A percentile compares a stretch with the other conserved stretches of the same genome.
phyloP scores from a whole-genome alignment of 2,113 vertebrate genomes.

The Leucosticte australis region DNA sequence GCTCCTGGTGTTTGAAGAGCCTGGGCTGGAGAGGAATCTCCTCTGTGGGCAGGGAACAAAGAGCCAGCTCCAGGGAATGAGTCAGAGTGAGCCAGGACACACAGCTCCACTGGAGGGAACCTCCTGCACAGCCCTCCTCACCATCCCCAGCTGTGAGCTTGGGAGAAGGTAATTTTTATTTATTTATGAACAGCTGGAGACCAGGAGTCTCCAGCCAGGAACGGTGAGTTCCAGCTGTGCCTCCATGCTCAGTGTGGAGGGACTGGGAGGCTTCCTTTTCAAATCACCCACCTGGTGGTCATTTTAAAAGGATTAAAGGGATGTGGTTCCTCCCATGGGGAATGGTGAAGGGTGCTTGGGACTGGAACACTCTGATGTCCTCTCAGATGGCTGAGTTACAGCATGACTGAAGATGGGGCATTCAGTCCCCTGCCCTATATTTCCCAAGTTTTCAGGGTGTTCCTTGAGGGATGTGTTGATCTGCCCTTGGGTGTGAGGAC shows the following conservation, averaged over 20 bases:
- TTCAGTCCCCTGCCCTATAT: background rate
- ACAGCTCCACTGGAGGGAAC: background rate
- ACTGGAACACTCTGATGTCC: fast-evolving
- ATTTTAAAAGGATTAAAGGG: background rate
- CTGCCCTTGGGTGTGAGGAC: background rate
- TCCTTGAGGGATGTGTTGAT: background rate
- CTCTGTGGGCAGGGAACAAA: background rate
- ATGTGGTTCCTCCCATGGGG: background rate
- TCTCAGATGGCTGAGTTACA: background rate
- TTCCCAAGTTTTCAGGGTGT: background rate
- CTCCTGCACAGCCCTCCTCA: background rate
- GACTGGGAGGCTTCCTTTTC: background rate
- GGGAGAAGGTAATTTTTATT: background rate
- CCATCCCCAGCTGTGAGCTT: fast-evolving
- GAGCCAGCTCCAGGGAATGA: background rate
- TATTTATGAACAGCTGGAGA: background rate
- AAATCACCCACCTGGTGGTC: background rate
- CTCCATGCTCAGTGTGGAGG: fast-evolving
- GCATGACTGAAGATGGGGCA: fast-evolving
- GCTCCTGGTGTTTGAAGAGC: background rate
- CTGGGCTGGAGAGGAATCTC: background rate
- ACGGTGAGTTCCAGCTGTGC: background rate
- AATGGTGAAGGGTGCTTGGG: background rate
- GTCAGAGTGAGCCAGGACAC: background rate
- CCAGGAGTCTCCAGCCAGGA: background rate